Percentiles rank a stretch among this genome's conserved stretches.
phyloP scores from a whole-genome alignment of 2,113 vertebrate genomes.

The Morone saxatilis region DNA sequence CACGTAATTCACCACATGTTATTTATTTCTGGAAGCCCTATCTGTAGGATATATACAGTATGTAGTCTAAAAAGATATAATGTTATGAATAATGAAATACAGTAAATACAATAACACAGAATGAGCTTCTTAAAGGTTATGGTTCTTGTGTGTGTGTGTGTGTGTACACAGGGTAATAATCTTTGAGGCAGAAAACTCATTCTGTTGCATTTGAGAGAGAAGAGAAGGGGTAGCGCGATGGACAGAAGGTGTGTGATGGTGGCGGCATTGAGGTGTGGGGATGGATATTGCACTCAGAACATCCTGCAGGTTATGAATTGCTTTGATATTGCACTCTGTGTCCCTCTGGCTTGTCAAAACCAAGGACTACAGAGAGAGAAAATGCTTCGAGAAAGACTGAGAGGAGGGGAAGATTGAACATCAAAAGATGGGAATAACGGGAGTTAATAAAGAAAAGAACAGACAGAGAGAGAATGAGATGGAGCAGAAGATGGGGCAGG shows the following conservation, averaged over 20 bases:
- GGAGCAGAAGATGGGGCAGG: constrained; percentile 22
- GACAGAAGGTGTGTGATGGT: constrained; percentile 37
- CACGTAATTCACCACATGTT: neutral
- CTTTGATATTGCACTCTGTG: constrained; percentile 68
- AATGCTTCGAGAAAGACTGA: constrained; percentile 35
- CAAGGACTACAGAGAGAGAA: constrained; percentile 19
- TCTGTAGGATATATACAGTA: neutral
- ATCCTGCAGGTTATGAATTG: constrained; percentile 69
- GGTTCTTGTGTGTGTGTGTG: neutral
- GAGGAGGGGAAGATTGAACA: constrained; percentile 28
- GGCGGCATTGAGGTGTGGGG: constrained; percentile 22
- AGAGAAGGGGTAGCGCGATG: constrained; percentile 13
- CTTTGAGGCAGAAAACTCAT: constrained; percentile 53
- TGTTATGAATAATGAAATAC: constrained; percentile 10
- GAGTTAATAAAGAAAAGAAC: constrained; percentile 55
- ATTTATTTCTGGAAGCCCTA: neutral
- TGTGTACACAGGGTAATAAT: neutral
- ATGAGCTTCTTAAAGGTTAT: constrained; percentile 34
- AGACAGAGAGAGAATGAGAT: constrained; percentile 24
- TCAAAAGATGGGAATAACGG: constrained; percentile 35
- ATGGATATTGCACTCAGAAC: constrained; percentile 60
- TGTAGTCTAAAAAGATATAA: constrained; percentile 1
- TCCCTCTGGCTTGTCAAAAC: constrained; percentile 53
- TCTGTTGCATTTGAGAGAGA: constrained; percentile 40
- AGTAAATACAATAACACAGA: constrained; percentile 24